Evolutionary conservation across 2,113 vertebrate species (phyloP).

Genomic region (Tylochromis polylepis): DNA sequence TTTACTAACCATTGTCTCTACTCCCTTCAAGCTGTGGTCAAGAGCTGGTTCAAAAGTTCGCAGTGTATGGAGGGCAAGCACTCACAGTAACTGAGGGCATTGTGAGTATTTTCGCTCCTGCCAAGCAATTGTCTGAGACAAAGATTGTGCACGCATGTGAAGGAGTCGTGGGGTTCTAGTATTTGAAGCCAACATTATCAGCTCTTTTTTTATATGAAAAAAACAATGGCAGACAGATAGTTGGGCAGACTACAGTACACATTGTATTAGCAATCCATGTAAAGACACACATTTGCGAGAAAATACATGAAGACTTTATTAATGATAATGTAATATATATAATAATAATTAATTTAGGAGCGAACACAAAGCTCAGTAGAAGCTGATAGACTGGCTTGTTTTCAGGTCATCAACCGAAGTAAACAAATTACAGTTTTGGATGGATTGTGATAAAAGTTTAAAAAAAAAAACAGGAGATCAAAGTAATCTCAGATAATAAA

Average conservation of each 20-base stretch:
- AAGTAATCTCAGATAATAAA: not conserved
- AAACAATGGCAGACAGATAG: not conserved
- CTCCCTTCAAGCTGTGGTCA: constrained; percentile 69
- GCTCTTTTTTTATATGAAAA: not conserved
- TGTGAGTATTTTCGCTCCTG: constrained; percentile 46
- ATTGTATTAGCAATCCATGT: not conserved
- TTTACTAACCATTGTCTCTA: constrained; percentile 72
- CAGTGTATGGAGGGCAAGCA: constrained; percentile 40
- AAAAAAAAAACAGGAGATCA: not conserved
- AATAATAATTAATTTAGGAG: not conserved
- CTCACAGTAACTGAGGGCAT: constrained; percentile 47
- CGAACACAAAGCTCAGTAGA: not conserved
- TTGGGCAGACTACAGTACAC: not conserved
- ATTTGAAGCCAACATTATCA: not conserved
- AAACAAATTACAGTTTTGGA: not conserved
- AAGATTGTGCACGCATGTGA: constrained; percentile 11
- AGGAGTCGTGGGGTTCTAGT: not conserved
- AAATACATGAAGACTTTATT: not conserved
- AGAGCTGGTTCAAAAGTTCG: constrained; percentile 84
- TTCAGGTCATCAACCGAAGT: not conserved
- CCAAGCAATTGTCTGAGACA: constrained; percentile 50
- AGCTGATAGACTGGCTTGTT: not conserved
- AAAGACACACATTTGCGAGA: not conserved
- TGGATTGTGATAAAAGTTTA: not conserved
- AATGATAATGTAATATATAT: not conserved